Conservation (phyloP, 2,888 invertebrate species). For the Xanthia icteritia region DNA sequence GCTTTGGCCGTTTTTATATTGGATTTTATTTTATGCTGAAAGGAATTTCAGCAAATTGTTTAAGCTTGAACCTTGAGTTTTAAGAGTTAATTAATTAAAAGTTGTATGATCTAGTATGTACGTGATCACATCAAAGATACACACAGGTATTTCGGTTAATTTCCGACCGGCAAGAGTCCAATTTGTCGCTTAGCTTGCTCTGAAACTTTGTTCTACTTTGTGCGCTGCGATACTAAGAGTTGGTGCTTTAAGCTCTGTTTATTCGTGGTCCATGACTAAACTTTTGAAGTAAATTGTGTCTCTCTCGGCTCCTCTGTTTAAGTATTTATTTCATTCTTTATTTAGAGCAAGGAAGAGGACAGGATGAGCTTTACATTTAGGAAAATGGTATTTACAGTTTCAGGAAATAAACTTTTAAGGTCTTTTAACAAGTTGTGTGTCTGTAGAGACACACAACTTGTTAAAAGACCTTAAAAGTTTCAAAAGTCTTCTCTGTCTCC, state of each 20-base stretch:
- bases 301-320: slow-evolving; percentile 54
- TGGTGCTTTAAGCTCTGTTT: slow-evolving; percentile 73
- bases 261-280: slow-evolving; percentile 73
- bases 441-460: no score
- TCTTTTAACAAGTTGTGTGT: slow-evolving; percentile 3
- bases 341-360: slow-evolving; percentile 29
- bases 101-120: slow-evolving; percentile 60
- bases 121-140: slow-evolving; percentile 56
- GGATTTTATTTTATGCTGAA: slow-evolving; percentile 22
- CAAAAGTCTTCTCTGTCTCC: no score
- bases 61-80: slow-evolving; percentile 28
- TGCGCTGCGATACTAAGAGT: slow-evolving; percentile 54
- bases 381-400: slow-evolving; percentile 33
- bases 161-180: slow-evolving; percentile 64
- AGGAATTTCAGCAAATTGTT: slow-evolving; percentile 15
- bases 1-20: slow-evolving; percentile 9
- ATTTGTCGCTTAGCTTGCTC: slow-evolving; percentile 72
- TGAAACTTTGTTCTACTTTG: slow-evolving; percentile 65
- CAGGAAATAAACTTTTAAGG: slow-evolving; percentile 23
- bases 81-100: slow-evolving; percentile 55
- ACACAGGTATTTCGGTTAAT: slow-evolving; percentile 64
- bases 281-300: slow-evolving; percentile 73
- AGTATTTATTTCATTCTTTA: slow-evolving; percentile 63
- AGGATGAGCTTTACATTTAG: slow-evolving; percentile 29
- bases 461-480: no score